Evolutionary conservation across 2,113 vertebrate species (phyloP).

Genomic region (Macquaria ambigua): DNA sequence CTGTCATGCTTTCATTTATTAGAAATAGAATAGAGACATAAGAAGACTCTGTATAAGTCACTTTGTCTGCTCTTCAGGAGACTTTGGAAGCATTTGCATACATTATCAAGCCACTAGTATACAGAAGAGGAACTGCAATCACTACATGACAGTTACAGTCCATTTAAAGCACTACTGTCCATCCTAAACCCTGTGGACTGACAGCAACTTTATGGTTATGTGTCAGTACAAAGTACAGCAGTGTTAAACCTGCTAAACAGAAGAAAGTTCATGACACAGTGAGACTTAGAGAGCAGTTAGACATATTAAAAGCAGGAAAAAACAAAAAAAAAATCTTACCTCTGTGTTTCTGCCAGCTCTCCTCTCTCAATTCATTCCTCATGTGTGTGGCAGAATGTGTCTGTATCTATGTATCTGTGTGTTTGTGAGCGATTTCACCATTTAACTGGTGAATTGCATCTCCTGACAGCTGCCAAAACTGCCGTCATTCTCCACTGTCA

Average conservation of each 20-base stretch:
- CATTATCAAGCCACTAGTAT: neutral
- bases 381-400: slow-evolving; percentile 46
- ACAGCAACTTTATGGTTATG: slow-evolving; percentile 37
- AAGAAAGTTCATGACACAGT: slow-evolving; percentile 6
- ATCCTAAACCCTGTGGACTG: neutral
- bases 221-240: slow-evolving; percentile 66
- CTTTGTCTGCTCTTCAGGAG: neutral
- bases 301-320: neutral
- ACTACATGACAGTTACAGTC: neutral
- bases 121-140: slow-evolving; percentile 22
- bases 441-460: slow-evolving; percentile 33
- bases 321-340: slow-evolving; percentile 70
- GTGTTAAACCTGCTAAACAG: neutral
- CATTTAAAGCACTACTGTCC: neutral
- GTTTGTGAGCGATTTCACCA: slow-evolving; percentile 11
- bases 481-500: slow-evolving; percentile 44
- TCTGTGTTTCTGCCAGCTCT: slow-evolving; percentile 68
- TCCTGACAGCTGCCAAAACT: slow-evolving; percentile 41
- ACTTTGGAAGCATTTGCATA: neutral
- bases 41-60: neutral
- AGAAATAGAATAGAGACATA: neutral
- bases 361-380: slow-evolving; percentile 72
- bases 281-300: neutral
- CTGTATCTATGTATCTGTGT: neutral
- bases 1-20: slow-evolving; percentile 6